A percentile compares a stretch with the other conserved stretches of the same genome.
These are phyloP conservation scores for Polymixis flavicincta DNA, from an alignment of 2,888 invertebrate species.

Conservation along the genomic window DNA sequence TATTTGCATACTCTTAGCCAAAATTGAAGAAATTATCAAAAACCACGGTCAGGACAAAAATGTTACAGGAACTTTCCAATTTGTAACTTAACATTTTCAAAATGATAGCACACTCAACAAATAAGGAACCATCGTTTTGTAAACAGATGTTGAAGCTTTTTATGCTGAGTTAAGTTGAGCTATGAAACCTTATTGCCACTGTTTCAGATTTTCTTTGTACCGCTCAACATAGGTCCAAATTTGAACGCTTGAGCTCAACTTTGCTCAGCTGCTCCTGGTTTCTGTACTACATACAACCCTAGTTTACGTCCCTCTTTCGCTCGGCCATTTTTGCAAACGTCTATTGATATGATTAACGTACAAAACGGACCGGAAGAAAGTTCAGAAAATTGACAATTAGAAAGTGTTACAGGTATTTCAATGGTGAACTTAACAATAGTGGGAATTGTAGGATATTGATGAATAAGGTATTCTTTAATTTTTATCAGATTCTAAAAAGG, in stretches of 20 bases:
- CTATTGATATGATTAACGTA: background rate
- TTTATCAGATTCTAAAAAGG: slow-evolving; percentile 20
- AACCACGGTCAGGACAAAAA: background rate
- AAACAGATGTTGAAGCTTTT: too few relatives aligned
- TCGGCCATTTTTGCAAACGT: slow-evolving; percentile 15
- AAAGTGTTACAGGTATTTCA: background rate
- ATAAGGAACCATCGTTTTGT: background rate
- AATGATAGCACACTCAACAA: background rate
- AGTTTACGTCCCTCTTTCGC: slow-evolving; percentile 12
- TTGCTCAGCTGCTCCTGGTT: slow-evolving; percentile 6
- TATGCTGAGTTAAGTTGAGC: too few relatives aligned
- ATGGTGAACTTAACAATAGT: slow-evolving; percentile 28
- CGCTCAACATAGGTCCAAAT: slow-evolving; percentile 10
- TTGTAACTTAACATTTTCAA: background rate
- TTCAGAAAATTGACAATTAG: background rate
- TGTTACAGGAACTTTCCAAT: background rate
- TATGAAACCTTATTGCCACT: too few relatives aligned
- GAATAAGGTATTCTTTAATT: slow-evolving; percentile 11
- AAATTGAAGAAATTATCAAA: background rate
- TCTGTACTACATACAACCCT: background rate
- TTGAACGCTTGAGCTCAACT: slow-evolving; percentile 16
- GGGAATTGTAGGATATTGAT: slow-evolving; percentile 31
- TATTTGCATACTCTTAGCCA: background rate
- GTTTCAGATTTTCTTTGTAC: slow-evolving; percentile 21
- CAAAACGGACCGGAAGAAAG: background rate